These are phyloP conservation scores for Coregonus sp. DNA, from an alignment of 2,797 vertebrate genomes.

Conservation along the genomic window DNA sequence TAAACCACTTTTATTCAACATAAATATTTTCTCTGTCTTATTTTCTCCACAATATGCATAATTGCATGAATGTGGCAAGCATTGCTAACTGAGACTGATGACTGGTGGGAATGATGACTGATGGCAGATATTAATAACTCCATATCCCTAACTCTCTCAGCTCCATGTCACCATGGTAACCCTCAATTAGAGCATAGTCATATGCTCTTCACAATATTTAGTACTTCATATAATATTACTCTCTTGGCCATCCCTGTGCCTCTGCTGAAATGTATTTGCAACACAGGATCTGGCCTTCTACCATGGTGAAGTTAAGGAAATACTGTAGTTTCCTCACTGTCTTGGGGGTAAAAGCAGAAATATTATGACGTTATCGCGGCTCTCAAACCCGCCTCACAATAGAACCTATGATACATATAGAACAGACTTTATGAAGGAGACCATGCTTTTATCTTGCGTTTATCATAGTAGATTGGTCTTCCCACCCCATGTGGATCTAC, in stretches of 20 bases:
- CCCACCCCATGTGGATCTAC: neutral
- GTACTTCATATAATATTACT: slow-evolving; percentile 49
- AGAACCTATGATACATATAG: too few relatives aligned
- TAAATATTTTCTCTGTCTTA: neutral
- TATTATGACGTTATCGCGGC: too few relatives aligned
- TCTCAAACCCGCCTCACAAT: too few relatives aligned
- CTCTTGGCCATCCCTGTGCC: slow-evolving; percentile 27
- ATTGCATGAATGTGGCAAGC: slow-evolving; percentile 37
- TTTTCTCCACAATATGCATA: slow-evolving; percentile 41
- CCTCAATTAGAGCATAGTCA: slow-evolving; percentile 45
- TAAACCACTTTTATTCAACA: slow-evolving; percentile 35
- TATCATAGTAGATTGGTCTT: too few relatives aligned
- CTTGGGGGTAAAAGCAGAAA: neutral
- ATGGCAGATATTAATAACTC: slow-evolving; percentile 52
- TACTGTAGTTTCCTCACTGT: neutral
- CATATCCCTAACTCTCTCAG: slow-evolving; percentile 37
- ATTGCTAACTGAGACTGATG: slow-evolving; percentile 4
- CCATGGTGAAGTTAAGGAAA: neutral
- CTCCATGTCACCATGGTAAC: slow-evolving; percentile 51
- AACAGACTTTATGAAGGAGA: too few relatives aligned
- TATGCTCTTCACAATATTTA: slow-evolving; percentile 43
- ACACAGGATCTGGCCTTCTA: neutral
- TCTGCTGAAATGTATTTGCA: slow-evolving; percentile 2
- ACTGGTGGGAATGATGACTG: slow-evolving; percentile 40
- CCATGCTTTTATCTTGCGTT: too few relatives aligned